Conservation (phyloP, 1,140 invertebrate species). For the Ceratitis capitata region DNA sequence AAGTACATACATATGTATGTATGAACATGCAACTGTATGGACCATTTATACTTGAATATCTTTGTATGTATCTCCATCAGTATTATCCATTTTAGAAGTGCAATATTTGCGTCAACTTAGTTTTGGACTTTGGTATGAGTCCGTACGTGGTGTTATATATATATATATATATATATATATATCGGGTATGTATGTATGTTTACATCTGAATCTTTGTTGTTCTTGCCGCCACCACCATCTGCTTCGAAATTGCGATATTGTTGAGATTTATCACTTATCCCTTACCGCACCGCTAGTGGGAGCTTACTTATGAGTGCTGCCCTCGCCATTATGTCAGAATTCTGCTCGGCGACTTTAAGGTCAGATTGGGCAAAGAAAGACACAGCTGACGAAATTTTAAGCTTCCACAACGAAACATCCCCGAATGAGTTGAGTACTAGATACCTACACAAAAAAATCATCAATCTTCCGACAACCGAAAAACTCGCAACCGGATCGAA, state of each 20-base stretch:
- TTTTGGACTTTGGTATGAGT: not conserved
- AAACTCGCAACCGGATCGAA: too few relatives aligned
- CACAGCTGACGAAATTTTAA: too few relatives aligned
- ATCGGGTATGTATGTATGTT: not conserved
- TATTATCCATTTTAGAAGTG: not conserved
- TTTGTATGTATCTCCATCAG: not conserved
- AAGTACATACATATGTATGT: not conserved
- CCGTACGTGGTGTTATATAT: not conserved
- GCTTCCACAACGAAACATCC: too few relatives aligned
- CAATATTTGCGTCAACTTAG: not conserved
- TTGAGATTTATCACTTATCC: slow-evolving; percentile 22
- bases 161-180: not conserved
- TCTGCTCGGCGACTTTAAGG: too few relatives aligned
- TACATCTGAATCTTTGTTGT: not conserved
- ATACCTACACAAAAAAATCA: too few relatives aligned
- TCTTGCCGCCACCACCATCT: not conserved
- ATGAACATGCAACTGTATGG: not conserved
- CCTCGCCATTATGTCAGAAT: too few relatives aligned
- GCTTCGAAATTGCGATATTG: slow-evolving; percentile 10
- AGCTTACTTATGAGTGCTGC: too few relatives aligned
- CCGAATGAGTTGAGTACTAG: too few relatives aligned
- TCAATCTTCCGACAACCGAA: too few relatives aligned
- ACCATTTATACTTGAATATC: not conserved
- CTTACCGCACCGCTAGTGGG: too few relatives aligned
- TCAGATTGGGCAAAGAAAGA: too few relatives aligned